phyloP scores from a whole-genome alignment of 2,113 vertebrate species.

The Pimephales promelas region DNA sequence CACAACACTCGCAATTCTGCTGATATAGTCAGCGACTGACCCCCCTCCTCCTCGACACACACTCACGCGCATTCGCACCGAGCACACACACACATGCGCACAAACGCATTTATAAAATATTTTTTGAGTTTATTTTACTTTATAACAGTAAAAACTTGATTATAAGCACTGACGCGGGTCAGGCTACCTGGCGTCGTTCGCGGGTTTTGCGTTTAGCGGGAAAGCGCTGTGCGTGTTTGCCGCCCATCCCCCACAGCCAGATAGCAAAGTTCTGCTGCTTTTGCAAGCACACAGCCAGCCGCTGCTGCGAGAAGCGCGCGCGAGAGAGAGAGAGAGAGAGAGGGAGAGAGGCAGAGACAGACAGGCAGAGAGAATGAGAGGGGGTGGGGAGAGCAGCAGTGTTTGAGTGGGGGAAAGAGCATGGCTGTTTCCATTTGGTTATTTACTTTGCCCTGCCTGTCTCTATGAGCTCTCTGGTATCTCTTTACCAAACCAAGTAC shows the following conservation, averaged over 20 bases:
- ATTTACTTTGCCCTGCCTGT: constrained; percentile 60
- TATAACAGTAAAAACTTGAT: constrained; percentile 52
- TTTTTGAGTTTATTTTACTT: constrained; percentile 49
- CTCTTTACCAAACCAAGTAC: constrained; percentile 19
- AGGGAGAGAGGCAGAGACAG: constrained; percentile 37
- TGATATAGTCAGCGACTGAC: constrained; percentile 72
- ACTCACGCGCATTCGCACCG: constrained; percentile 33
- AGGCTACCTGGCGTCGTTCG: constrained; percentile 39
- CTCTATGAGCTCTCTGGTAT: constrained; percentile 54
- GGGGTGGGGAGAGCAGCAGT: constrained; percentile 45
- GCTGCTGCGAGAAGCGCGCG: constrained; percentile 70
- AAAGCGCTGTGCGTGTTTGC: constrained; percentile 37
- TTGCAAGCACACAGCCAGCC: constrained; percentile 74
- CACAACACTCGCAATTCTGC: constrained; percentile 68
- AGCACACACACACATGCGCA: constrained; percentile 60
- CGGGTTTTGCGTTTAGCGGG: constrained; percentile 71
- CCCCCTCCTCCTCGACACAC: constrained; percentile 47
- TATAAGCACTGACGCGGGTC: constrained; percentile 59
- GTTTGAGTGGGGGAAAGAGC: constrained; percentile 45
- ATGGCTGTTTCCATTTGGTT: constrained; percentile 66
- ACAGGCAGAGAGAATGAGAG: constrained; percentile 25
- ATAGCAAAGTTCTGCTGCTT: constrained; percentile 82
- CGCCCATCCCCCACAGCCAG: constrained; percentile 79
- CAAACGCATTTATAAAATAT: constrained; percentile 40
- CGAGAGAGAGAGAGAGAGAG: constrained; percentile 63